Evolutionary conservation across 2,797 vertebrate species (phyloP).

Genomic region (Coracias cyanogaster): DNA sequence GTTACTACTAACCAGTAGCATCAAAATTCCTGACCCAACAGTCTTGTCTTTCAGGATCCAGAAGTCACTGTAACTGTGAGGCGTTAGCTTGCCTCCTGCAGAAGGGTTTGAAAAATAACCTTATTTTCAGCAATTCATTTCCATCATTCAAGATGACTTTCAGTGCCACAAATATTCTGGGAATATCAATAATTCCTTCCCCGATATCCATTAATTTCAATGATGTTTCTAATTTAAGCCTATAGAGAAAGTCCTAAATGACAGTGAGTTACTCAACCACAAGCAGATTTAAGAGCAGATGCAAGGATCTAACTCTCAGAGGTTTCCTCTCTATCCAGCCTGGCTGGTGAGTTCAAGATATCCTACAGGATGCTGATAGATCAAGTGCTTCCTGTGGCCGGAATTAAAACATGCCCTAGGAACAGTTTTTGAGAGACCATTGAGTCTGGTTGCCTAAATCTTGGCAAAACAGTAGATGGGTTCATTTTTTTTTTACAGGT

Average conservation of each 20-base stretch:
- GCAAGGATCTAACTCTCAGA: background rate
- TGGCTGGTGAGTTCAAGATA: background rate
- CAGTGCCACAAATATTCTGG: background rate
- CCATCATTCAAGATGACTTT: background rate
- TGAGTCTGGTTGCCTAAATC: background rate
- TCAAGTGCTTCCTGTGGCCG: background rate
- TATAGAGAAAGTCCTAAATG: background rate
- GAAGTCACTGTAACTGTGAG: background rate
- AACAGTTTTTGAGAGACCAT: background rate
- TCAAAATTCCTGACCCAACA: background rate
- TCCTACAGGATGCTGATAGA: background rate
- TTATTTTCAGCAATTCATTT: background rate
- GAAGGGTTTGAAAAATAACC: background rate
- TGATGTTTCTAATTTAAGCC: slow-evolving; percentile 9
- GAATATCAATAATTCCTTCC: background rate
- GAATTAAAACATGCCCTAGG: background rate
- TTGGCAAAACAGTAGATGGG: background rate
- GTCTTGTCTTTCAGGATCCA: background rate
- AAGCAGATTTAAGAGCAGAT: slow-evolving; percentile 9
- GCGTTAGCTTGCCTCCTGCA: background rate
- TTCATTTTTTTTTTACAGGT: background rate
- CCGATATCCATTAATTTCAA: background rate
- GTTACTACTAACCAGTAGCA: background rate
- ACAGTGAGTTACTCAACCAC: background rate
- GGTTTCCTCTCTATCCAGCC: background rate